phyloP scores from a whole-genome alignment of 2,113 vertebrate species.

The Plotosus lineatus region DNA sequence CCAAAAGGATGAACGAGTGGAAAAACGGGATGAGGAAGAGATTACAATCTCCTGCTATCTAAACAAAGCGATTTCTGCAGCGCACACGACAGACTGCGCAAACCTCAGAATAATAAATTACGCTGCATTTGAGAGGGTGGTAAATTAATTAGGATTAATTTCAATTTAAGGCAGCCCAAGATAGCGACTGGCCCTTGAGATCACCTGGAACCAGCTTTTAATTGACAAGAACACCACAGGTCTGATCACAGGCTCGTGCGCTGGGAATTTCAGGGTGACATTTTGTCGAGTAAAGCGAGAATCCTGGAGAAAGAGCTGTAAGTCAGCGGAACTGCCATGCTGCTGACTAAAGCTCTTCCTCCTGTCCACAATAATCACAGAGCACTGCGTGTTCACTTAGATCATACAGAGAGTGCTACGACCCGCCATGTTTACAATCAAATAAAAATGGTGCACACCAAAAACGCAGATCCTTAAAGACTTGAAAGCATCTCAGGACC shows the following conservation, averaged over 20 bases:
- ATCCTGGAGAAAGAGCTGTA: constrained; percentile 11
- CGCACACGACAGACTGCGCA: constrained; percentile 1
- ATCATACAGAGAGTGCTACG: constrained; percentile 44
- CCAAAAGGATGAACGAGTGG: constrained; percentile 26
- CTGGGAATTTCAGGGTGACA: constrained; percentile 28
- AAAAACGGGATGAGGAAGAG: constrained; percentile 33
- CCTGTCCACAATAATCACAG: constrained; percentile 41
- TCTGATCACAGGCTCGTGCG: constrained; percentile 4
- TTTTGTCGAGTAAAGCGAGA: constrained; percentile 50
- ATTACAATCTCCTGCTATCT: constrained; percentile 23
- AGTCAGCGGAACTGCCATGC: constrained; percentile 59
- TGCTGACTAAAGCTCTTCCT: constrained; percentile 62
- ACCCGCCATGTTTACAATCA: constrained; percentile 30
- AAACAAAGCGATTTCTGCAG: constrained; percentile 35
- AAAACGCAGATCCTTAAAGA: constrained; percentile 18
- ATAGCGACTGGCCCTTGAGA: not conserved
- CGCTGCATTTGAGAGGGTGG: constrained; percentile 28
- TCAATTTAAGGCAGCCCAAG: not conserved
- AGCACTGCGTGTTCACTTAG: constrained; percentile 49
- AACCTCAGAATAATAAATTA: not conserved
- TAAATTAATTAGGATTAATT: constrained; percentile 26
- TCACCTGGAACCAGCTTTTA: not conserved
- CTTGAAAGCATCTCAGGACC: constrained; percentile 49
- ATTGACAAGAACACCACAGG: not conserved
- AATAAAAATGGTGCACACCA: constrained; percentile 52